Conservation (phyloP, 2,113 vertebrate genomes). For the Telmatochromis sp. region DNA sequence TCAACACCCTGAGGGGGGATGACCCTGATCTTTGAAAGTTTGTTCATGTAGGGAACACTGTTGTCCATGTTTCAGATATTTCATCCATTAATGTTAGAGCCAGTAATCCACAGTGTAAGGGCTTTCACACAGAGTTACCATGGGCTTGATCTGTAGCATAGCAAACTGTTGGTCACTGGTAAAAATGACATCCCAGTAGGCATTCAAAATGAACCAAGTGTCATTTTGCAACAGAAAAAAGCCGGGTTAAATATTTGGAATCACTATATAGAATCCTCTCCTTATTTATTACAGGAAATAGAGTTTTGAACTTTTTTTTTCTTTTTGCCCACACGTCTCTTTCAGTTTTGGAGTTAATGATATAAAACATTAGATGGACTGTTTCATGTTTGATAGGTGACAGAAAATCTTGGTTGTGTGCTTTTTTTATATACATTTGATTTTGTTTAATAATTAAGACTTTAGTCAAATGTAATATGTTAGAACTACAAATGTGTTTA, state of each 20-base stretch:
- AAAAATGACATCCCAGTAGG: neutral
- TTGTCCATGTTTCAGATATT: neutral
- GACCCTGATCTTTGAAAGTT: conserved; percentile 69
- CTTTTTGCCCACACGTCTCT: neutral
- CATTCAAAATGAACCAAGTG: neutral
- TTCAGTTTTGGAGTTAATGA: neutral
- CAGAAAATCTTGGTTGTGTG: neutral
- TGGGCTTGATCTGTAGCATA: neutral
- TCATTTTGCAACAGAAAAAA: neutral
- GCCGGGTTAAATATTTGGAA: neutral
- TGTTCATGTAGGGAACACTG: neutral
- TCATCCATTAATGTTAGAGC: neutral
- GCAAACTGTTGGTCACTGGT: neutral
- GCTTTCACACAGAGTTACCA: neutral
- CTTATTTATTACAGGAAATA: neutral
- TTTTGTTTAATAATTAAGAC: neutral
- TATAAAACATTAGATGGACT: neutral
- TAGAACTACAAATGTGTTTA: neutral
- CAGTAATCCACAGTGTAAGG: neutral
- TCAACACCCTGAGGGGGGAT: conserved; percentile 78
- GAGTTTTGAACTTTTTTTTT: neutral
- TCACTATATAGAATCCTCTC: neutral
- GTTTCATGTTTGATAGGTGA: neutral
- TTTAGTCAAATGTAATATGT: neutral
- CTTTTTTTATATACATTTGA: neutral